Base-by-base conservation (phyloP, 2,797 vertebrate species). In the Silurus lanzhouensis region DNA sequence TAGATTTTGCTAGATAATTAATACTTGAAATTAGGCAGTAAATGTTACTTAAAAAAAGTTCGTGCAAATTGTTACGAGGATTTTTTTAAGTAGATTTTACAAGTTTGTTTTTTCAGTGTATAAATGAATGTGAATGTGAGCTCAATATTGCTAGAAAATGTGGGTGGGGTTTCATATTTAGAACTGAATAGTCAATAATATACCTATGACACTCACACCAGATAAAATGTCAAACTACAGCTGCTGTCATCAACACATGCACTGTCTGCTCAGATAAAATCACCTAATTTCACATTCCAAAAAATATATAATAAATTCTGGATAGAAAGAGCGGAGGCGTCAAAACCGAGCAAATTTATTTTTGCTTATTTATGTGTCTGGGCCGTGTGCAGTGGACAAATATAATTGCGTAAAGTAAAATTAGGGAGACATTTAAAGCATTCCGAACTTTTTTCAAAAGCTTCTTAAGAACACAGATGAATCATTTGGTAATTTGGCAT, bases 381-480 rank as follows among this genome's bases (percentile, higher is more conserved):
- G 74, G 85, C 63, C 83, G 60, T 7, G 4, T 80, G 55, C 15
- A 60, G 20, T 66, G 31, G 84, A 52, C 72, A 48, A 70, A 38
- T 80, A 84, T 86, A 87, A 86, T 82, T 86, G 61, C 57, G 48
- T 27, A 10, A 52, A 52, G 48, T 82, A 67, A 79, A 64, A 72
- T 67, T 67, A 82, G 46, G 22, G 22, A 67, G 60, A 48, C 81
- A 67, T 58, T 77, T 77, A 58, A 38, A 77, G 27, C 55, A 58
- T 31, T 12, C 5, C 13, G 31, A 60, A 77, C 17, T 60, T 60
- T 78, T 78, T 52, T 7, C 6, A 78, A 60, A 78, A 60, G 75
- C 17, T 22, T 78, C 27, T 78, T 61, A 61, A 78, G 57, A 55
- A 17, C 57, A 60, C 9, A 60, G 64, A 70, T 81, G 78, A 85